Evolutionary conservation across 1,140 invertebrate genomes (phyloP), one percentile per base, ranked within the genome.

Genomic region (Diorhabda elongata): DNA sequence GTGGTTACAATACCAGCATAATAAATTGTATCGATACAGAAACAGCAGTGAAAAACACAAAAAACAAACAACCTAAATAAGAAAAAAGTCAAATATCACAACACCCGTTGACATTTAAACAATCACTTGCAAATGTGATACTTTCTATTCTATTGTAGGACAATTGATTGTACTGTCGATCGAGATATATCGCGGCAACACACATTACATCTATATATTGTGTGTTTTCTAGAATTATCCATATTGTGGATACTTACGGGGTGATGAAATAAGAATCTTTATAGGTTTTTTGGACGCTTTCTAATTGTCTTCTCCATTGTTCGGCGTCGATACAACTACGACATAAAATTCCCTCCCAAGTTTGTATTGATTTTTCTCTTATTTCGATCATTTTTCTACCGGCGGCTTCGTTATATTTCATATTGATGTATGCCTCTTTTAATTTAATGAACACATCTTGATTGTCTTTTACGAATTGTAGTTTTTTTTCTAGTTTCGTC

Each of bases 321-420:
- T 72, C 75, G 7, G 69, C 73, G 67, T 76, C 69, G 41, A 75
- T 67, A 64, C 75, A 76, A 42, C 66, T 70, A n/a, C 64, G 62
- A 58, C 75, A 76, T 6, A 75, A 61, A 63, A 73, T 68, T 43
- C 74, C 75, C 43, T 72, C 62, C 73, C 74, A 75, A n/a, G 75
- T 76, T 66, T 77, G 76, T 41, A 68, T 26, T 52, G 67, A 64
- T 64, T 71, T 75, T 64, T 77, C 75, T 52, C 68, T 44, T 56
- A 77, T 74, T 71, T 76, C 74, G 11, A 73, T 69, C 72, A 76
- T 71, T 69, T 72, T 75, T 61, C 68, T 66, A n/a, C 69, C 71
- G 26, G 71, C 63, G n/a, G 76, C 67, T 71, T 77, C 73, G 64
- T 77, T 77, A 58, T 77, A 77, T 66, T 77, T 77, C 74, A 75